Base-by-base conservation (phyloP, 2,797 vertebrate genomes). In the Falco novaeseelandiae region DNA sequence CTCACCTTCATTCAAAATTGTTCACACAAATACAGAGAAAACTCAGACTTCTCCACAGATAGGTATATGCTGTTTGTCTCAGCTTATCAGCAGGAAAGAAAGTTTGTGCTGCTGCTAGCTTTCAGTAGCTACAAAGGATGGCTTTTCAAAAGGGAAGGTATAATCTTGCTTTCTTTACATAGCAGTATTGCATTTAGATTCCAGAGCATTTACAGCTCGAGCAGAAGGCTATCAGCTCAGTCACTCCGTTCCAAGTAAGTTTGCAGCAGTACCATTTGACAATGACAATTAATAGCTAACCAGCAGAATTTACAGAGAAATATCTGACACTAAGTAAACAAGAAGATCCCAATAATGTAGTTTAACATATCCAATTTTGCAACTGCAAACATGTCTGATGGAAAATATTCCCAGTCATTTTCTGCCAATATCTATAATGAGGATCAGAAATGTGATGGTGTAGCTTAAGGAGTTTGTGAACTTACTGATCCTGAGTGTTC, bases 351-450 rank as follows among this genome's bases (percentile, higher is more conserved):
- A 67, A 62, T 71, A 89, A 93, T 90, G 83, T 81, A 26, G 73
- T 77, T 95, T 90, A 83, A 74, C 17, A 4, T 74, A 78, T 74
- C 59, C 57, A 67, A 20, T 83, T 93, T 82, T 91, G 52, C 55
- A 94, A 76, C 26, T 58, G 62, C 61, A 85, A 55, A 55, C 21
- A 6, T 32, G 32, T 77, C 83, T 93, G 72, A 74, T 1, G 12
- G 80, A 89, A 96, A 94, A 92, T 67, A 87, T 85, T 89, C 36
- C 27, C 48, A 63, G 55, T 78, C 12, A 38, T 85, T 94, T 96
- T 81, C 54, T 95, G 67, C 55, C 61, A 90, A 59, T 96, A 96
- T 76, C 71, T 83, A 79, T 87, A 85, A 94, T 83, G 77, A 90
- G 89, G 90, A 74, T 93, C 83, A 97, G 83, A 94, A 92, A 59